These are phyloP conservation scores for Zosterops japonicus DNA, from an alignment of 2,113 vertebrate species.

Conservation along the genomic window DNA sequence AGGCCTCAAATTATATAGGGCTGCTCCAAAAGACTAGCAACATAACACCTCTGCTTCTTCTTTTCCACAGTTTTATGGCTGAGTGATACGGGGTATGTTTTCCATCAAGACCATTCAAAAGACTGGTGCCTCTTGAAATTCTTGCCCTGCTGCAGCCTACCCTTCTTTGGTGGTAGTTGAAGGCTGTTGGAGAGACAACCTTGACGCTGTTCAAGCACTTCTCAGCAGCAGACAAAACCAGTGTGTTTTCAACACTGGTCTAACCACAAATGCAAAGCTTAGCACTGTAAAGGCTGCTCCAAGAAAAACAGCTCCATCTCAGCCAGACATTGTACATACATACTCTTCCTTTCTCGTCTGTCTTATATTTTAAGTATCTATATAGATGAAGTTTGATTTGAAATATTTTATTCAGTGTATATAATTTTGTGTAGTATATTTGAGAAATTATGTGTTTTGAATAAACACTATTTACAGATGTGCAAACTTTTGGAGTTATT, in stretches of 20 bases:
- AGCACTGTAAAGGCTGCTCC: neutral
- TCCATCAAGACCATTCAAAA: neutral
- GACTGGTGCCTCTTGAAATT: neutral
- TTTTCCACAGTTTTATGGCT: neutral
- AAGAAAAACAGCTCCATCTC: neutral
- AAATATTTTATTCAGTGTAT: neutral
- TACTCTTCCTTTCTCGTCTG: neutral
- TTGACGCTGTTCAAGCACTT: neutral
- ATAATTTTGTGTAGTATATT: neutral
- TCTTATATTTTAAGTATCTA: neutral
- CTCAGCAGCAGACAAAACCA: neutral
- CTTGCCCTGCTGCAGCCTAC: neutral
- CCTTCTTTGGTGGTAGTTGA: neutral
- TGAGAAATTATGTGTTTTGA: neutral
- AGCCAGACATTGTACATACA: neutral
- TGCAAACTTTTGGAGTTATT: neutral
- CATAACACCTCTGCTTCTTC: rapidly evolving
- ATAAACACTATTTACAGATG: neutral
- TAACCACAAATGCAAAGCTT: neutral
- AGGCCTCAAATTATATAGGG: rapidly evolving
- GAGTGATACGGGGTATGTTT: neutral
- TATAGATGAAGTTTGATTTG: neutral
- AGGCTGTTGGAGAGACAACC: neutral
- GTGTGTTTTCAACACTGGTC: neutral
- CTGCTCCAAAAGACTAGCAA: neutral